phyloP scores from a whole-genome alignment of 2,113 vertebrate species.

The Zapus hudsonius region DNA sequence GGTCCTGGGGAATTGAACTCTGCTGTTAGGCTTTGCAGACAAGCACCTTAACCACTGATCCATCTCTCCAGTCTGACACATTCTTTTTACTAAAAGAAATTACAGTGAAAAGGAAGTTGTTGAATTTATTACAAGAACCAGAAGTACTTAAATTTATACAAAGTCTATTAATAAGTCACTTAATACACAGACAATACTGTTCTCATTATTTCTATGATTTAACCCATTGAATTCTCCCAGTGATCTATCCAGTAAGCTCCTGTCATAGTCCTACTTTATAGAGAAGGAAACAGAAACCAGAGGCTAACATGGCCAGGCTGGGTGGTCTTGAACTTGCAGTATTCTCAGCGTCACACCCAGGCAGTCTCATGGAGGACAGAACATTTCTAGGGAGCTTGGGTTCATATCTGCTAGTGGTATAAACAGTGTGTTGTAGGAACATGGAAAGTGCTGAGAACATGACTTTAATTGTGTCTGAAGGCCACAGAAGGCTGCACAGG shows the following conservation, averaged over 20 bases:
- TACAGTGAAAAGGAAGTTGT: not conserved
- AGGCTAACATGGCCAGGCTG: not conserved
- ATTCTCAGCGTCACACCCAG: not conserved
- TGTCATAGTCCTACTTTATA: not conserved
- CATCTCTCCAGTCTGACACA: too few relatives aligned
- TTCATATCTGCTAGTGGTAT: not conserved
- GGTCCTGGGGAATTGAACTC: too few relatives aligned
- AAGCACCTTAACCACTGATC: too few relatives aligned
- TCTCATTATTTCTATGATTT: not conserved
- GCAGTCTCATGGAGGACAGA: not conserved
- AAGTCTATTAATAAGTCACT: not conserved
- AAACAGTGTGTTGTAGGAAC: not conserved
- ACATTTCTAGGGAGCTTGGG: not conserved
- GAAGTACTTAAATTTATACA: slow-evolving; percentile 12
- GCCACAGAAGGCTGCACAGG: not conserved
- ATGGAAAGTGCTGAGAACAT: not conserved
- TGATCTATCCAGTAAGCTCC: not conserved
- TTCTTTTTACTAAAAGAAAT: not conserved
- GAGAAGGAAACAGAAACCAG: not conserved
- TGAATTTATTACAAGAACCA: too few relatives aligned
- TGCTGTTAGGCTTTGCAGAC: too few relatives aligned
- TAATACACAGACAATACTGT: not conserved
- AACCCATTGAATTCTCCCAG: not conserved
- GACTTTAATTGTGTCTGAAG: not conserved
- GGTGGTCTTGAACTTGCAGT: not conserved